A percentile compares a stretch with the other conserved stretches of the same genome.
Conservation (phyloP, 2,888 invertebrate species). For the Agriopis aurantiaria region DNA sequence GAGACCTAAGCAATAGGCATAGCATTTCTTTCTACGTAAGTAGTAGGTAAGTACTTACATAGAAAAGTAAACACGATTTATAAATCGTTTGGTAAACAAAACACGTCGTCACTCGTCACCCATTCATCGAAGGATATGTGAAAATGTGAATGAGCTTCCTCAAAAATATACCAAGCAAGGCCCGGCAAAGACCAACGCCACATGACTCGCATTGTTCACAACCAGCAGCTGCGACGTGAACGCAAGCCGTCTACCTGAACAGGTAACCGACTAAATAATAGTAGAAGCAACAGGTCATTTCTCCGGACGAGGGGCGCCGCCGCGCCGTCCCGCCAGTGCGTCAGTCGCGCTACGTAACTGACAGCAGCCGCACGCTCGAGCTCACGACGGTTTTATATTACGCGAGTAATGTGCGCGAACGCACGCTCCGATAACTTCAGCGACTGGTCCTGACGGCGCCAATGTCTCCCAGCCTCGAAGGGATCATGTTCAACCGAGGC, state of each 20-base stretch:
- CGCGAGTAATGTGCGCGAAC: constrained; percentile 80
- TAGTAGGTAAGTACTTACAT: background rate
- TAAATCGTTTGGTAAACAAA: constrained; percentile 62
- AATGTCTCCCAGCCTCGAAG: constrained; percentile 85
- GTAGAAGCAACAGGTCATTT: constrained; percentile 84
- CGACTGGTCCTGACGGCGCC: constrained; percentile 74
- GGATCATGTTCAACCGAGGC: constrained; percentile 84
- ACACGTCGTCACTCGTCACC: constrained; percentile 68
- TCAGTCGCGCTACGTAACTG: constrained; percentile 68
- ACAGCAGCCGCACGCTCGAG: constrained; percentile 53
- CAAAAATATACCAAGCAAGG: constrained; percentile 1
- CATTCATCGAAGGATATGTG: constrained; percentile 71
- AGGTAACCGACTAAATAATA: constrained; percentile 65
- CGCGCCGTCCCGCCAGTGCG: constrained; percentile 40
- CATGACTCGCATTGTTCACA: constrained; percentile 75
- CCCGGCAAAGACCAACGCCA: constrained; percentile 49
- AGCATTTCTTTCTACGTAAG: background rate
- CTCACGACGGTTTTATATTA: constrained; percentile 51
- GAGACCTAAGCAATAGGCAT: no score
- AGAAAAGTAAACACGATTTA: constrained; percentile 39
- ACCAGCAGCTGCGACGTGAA: constrained; percentile 79
- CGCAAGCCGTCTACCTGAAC: constrained; percentile 77
- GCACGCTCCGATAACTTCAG: constrained; percentile 68
- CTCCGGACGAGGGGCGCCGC: constrained; percentile 72
- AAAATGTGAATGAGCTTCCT: constrained; percentile 71